Evolutionary conservation across 1,140 invertebrate genomes (phyloP).

Genomic region (Zaprionus ghesquierei): DNA sequence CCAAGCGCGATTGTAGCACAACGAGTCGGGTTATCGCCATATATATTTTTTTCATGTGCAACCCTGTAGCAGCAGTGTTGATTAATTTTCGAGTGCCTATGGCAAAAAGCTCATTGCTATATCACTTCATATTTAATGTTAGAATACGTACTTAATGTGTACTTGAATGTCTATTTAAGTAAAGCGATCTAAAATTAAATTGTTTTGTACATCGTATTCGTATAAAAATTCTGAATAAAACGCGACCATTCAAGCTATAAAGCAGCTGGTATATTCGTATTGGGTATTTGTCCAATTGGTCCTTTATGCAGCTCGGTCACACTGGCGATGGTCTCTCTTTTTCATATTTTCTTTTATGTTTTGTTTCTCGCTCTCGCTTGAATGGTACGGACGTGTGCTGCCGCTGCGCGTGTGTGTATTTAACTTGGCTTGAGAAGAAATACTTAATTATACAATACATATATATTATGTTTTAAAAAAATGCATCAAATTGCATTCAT

Average conservation of each 20-base stretch:
- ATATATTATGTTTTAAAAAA: conserved; percentile 30
- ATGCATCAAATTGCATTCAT: conserved; percentile 45
- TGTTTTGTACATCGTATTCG: no score
- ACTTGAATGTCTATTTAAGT: neutral
- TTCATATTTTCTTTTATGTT: conserved; percentile 43
- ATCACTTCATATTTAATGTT: neutral
- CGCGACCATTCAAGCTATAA: no score
- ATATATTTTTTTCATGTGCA: neutral
- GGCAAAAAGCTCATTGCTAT: conserved; percentile 8
- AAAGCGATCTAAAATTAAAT: neutral
- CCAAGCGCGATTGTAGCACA: neutral
- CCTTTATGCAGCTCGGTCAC: neutral
- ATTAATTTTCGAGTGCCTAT: neutral
- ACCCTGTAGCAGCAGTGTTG: neutral
- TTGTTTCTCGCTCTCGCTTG: conserved; percentile 50
- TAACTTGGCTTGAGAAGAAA: conserved; percentile 48
- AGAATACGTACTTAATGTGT: neutral
- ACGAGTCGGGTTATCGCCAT: neutral
- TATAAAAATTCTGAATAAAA: neutral
- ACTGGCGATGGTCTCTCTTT: conserved; percentile 25
- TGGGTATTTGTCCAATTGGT: neutral
- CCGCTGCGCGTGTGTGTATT: conserved; percentile 56
- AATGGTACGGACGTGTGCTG: conserved; percentile 57
- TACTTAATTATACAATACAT: conserved; percentile 67
- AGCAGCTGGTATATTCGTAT: neutral